These are phyloP conservation scores for Perca flavescens DNA, from an alignment of 2,113 vertebrate species.

Conservation along the genomic window DNA sequence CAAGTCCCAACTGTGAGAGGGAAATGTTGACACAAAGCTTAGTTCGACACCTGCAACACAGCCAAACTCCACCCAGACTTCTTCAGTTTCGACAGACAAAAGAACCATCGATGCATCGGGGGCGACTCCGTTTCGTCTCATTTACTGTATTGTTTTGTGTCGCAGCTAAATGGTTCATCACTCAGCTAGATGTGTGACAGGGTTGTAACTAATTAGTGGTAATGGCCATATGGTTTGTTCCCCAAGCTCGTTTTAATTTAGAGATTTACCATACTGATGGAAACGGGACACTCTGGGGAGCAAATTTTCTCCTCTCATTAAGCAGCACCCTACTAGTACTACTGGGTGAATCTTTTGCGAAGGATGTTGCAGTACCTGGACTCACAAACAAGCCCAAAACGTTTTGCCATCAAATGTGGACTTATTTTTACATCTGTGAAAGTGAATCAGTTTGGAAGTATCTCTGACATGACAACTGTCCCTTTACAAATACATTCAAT, in stretches of 20 bases:
- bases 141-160: constrained; percentile 18
- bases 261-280: constrained; percentile 42
- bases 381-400: constrained; percentile 25
- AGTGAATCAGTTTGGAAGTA: background rate
- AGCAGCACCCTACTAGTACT: constrained; percentile 15
- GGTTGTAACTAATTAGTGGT: constrained; percentile 67
- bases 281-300: constrained; percentile 41
- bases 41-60: constrained; percentile 38
- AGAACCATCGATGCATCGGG: background rate
- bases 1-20: constrained; percentile 29
- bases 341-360: constrained; percentile 1
- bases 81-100: constrained; percentile 13
- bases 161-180: constrained; percentile 50
- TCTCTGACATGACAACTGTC: background rate
- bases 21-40: constrained; percentile 65
- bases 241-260: constrained; percentile 49
- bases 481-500: background rate
- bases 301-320: constrained; percentile 45
- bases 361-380: background rate
- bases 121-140: constrained; percentile 16
- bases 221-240: constrained; percentile 68
- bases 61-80: constrained; percentile 19
- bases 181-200: constrained; percentile 60
- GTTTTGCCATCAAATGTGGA: background rate
- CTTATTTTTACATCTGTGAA: no score